phyloP scores from a whole-genome alignment of 2,797 vertebrate species.

The Sebastes alutus region DNA sequence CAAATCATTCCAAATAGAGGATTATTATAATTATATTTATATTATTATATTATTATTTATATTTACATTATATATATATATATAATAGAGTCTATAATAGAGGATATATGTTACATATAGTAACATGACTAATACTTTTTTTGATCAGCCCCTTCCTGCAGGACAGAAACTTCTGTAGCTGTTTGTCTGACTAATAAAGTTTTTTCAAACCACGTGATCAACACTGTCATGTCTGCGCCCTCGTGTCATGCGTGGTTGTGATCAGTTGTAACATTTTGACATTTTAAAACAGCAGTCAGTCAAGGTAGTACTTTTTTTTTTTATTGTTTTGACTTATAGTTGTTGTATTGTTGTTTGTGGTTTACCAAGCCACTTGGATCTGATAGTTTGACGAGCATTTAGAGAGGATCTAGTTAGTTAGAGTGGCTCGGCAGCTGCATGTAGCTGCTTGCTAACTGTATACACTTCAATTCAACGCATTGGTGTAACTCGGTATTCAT shows the following conservation, averaged over 20 bases:
- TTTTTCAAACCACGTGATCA: constrained; percentile 69
- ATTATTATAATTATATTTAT: no score
- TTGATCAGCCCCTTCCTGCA: not conserved
- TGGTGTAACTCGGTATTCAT: not conserved
- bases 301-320: constrained; percentile 11
- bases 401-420: rapidly evolving
- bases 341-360: not conserved
- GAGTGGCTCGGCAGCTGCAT: no score
- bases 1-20: no score
- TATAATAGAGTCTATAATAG: no score
- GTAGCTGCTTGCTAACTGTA: not conserved
- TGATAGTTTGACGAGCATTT: not conserved
- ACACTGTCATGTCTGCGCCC: constrained; percentile 78
- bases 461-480: not conserved
- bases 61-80: no score
- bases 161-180: not conserved
- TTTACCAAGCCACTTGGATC: rapidly evolving
- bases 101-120: no score
- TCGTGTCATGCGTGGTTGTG: constrained; percentile 58
- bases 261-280: not conserved
- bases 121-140: not conserved
- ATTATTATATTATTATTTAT: no score
- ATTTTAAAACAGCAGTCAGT: not conserved
- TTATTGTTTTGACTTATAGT: no score
- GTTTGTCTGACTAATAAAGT: constrained; percentile 59